Evolutionary conservation across 1,140 invertebrate genomes (phyloP).

Genomic region (Akabosia matsudoensis): DNA sequence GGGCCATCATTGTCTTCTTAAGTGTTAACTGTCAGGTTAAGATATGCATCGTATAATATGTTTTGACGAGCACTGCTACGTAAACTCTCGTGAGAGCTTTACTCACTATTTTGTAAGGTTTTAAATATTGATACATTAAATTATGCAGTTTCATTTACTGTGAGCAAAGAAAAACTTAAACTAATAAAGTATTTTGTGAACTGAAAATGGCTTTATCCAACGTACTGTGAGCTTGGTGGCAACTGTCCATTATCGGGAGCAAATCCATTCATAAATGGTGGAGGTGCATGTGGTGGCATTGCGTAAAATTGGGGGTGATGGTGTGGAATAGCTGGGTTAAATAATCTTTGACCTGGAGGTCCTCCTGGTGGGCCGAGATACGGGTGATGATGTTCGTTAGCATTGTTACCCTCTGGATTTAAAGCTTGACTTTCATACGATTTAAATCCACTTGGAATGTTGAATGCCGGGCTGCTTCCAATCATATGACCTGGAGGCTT

Average conservation of each 20-base stretch:
- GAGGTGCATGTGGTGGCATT: neutral
- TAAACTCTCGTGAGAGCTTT: too few species aligned
- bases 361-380: neutral
- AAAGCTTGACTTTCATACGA: neutral
- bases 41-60: neutral
- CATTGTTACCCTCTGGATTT: neutral
- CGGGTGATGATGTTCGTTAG: neutral
- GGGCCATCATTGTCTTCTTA: conserved; percentile 21
- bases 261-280: conserved; percentile 16
- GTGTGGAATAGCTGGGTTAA: neutral
- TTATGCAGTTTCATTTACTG: neutral
- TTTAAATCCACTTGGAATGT: conserved; percentile 17
- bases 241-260: neutral
- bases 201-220: neutral
- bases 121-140: too few species aligned
- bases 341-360: neutral
- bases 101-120: too few species aligned
- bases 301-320: conserved; percentile 5
- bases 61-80: neutral
- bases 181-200: neutral
- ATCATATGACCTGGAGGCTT: conserved; percentile 6
- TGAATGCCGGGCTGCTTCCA: conserved; percentile 4
- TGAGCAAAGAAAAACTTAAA: neutral
- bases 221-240: conserved; percentile 3
- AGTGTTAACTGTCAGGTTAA: conserved; percentile 2